A percentile compares a stretch with the other conserved stretches of the same genome.
phyloP scores from a whole-genome alignment of 1,140 invertebrate genomes.

The Metaphire vulgaris region DNA sequence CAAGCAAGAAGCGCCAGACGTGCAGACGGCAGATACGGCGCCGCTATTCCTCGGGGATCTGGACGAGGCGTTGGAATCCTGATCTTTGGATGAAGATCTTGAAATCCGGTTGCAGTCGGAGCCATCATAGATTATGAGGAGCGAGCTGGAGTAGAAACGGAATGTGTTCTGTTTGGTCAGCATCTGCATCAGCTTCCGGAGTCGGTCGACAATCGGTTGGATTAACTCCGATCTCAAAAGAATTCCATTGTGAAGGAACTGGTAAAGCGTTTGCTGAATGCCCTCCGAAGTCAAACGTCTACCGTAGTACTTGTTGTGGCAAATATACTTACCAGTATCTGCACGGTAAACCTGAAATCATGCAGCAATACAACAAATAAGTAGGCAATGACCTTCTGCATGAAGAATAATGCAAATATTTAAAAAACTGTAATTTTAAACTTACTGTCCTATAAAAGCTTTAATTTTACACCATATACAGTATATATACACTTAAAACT shows the following conservation, averaged over 20 bases:
- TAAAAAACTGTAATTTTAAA: no score
- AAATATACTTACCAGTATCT: conserved; percentile 64
- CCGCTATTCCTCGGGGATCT: conserved; percentile 17
- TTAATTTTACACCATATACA: no score
- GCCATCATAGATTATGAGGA: conserved; percentile 86
- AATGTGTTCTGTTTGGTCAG: conserved; percentile 81
- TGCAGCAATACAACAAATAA: no score
- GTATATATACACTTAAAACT: no score
- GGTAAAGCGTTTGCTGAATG: conserved; percentile 70
- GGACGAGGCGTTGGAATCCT: background rate
- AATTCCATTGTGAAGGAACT: conserved; percentile 78
- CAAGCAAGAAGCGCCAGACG: conserved; percentile 3
- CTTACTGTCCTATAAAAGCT: no score
- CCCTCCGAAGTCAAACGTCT: conserved; percentile 72
- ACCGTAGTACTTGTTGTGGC: conserved; percentile 88
- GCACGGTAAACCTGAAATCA: conserved; percentile 71
- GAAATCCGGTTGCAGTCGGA: conserved; percentile 12
- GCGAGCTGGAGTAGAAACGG: conserved; percentile 87
- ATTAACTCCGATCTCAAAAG: conserved; percentile 65
- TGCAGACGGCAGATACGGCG: conserved; percentile 24
- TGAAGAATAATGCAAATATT: no score
- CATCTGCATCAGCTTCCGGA: conserved; percentile 66
- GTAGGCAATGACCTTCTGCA: no score
- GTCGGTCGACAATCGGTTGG: conserved; percentile 65
- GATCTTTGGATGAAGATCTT: background rate